These are phyloP conservation scores for Sceliomorpha sp. DNA, from an alignment of 2,888 invertebrate species.

Conservation along the genomic window DNA sequence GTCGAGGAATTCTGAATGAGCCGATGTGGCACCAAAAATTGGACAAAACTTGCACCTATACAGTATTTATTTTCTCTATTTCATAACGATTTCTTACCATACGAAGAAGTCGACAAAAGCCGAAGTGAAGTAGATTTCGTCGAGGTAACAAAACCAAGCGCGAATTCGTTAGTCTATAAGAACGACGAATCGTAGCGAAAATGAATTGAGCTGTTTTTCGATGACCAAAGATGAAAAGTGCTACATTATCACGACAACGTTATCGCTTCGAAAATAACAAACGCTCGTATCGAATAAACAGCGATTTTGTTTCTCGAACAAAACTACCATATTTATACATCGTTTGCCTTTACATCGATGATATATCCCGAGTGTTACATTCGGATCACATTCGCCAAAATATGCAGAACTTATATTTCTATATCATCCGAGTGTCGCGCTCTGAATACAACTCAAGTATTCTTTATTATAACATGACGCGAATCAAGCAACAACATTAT, in stretches of 20 bases:
- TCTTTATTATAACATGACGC: constrained; percentile 33
- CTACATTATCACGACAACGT: constrained; percentile 36
- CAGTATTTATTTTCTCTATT: constrained; percentile 26
- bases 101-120: constrained; percentile 34
- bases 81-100: constrained; percentile 33
- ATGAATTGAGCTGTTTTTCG: no score
- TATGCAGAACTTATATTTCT: constrained; percentile 29
- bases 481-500: constrained; percentile 38
- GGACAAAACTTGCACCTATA: constrained; percentile 27
- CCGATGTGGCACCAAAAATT: constrained; percentile 22
- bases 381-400: constrained; percentile 31
- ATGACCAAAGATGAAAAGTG: constrained; percentile 24
- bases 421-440: constrained; percentile 31
- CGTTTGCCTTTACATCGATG: constrained; percentile 10
- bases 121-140: constrained; percentile 37
- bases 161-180: no score
- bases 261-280: constrained; percentile 30
- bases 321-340: constrained; percentile 39
- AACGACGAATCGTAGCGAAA: no score
- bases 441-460: constrained; percentile 28
- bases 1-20: constrained; percentile 23
- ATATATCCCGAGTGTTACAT: constrained; percentile 16
- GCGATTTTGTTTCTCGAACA: constrained; percentile 32
- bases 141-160: neutral
- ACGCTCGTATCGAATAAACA: constrained; percentile 26